Conservation (phyloP, 1,140 invertebrate species). For the Drosophila kohkoa region DNA sequence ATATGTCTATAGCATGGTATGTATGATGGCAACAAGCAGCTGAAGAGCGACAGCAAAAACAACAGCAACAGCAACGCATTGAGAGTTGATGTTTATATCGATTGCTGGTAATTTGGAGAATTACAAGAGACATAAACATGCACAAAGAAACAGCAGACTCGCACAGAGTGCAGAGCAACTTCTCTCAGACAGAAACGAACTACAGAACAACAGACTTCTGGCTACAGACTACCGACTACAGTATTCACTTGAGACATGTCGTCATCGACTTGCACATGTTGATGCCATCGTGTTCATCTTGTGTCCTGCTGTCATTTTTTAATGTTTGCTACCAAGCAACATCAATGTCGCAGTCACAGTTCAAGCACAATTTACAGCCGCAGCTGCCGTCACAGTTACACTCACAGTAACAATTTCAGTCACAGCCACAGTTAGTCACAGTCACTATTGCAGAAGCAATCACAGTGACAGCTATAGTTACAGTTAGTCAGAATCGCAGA, state of each 20-base stretch:
- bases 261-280: conserved; percentile 68
- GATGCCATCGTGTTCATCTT: conserved; percentile 1
- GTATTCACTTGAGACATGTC: conserved; percentile 67
- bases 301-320: conserved; percentile 29
- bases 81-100: conserved; percentile 81
- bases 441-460: neutral
- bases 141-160: neutral
- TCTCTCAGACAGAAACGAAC: too few species aligned
- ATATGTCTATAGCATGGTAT: too few species aligned
- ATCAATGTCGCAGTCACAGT: conserved; percentile 40
- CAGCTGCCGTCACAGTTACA: too few species aligned
- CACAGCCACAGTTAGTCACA: neutral
- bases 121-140: conserved; percentile 22
- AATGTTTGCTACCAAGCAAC: conserved; percentile 7
- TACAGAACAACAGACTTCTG: neutral
- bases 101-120: conserved; percentile 67
- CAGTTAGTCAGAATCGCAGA: too few species aligned
- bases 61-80: conserved; percentile 55
- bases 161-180: neutral
- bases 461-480: too few species aligned
- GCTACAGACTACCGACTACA: conserved; percentile 5
- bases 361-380: conserved; percentile 19
- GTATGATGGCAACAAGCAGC: neutral
- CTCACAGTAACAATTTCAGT: neutral
- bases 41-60: conserved; percentile 13